These are phyloP conservation scores for Equus quagga DNA, from an alignment of 2,113 vertebrate species.

Conservation along the genomic window DNA sequence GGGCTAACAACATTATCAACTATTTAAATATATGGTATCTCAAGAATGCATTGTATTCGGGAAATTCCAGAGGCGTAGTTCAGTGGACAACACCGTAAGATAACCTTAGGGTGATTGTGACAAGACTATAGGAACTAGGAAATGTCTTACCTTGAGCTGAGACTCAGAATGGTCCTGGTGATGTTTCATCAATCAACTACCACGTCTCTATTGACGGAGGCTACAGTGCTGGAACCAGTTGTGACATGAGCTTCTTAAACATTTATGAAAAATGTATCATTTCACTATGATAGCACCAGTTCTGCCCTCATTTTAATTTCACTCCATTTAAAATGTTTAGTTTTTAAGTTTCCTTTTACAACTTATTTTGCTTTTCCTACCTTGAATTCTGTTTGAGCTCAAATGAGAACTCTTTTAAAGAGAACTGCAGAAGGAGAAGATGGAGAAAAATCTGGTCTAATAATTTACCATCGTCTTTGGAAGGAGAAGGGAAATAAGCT, in stretches of 20 bases:
- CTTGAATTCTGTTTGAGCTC: constrained; percentile 33
- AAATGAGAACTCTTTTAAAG: constrained; percentile 44
- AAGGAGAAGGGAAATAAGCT: constrained; percentile 51
- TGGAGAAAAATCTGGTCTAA: constrained; percentile 16
- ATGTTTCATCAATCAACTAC: constrained; percentile 50
- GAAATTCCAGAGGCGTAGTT: constrained; percentile 72
- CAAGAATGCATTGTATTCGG: constrained; percentile 73
- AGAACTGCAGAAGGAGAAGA: not conserved
- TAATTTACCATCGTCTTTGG: constrained; percentile 51
- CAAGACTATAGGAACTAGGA: constrained; percentile 70
- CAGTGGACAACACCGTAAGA: constrained; percentile 57
- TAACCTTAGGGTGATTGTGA: constrained; percentile 60
- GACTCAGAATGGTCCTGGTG: not conserved
- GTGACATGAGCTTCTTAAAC: constrained; percentile 27
- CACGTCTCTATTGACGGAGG: constrained; percentile 50
- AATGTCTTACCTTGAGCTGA: constrained; percentile 68
- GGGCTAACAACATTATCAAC: constrained; percentile 68
- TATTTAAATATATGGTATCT: constrained; percentile 79
- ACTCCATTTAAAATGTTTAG: not conserved
- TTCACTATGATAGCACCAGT: not conserved
- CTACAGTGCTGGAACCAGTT: not conserved
- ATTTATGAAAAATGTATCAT: not conserved
- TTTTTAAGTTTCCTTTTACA: constrained; percentile 35
- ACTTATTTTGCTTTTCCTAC: constrained; percentile 9
- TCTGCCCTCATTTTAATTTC: constrained; percentile 24